phyloP scores from a whole-genome alignment of 2,888 invertebrate species.

The Hydraecia micacea region DNA sequence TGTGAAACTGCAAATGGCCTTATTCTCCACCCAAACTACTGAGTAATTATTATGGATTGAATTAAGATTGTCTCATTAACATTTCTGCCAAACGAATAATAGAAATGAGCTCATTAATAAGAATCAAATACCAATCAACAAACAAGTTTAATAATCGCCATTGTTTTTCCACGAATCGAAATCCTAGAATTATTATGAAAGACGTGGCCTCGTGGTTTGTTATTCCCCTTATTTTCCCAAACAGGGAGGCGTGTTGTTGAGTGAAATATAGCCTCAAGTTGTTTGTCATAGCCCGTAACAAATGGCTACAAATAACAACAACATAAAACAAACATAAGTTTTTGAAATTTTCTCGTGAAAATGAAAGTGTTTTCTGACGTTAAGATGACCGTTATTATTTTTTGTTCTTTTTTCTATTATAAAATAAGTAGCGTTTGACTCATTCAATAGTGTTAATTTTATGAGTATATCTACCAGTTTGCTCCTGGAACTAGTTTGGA shows the following conservation, averaged over 20 bases:
- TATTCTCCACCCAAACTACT: background rate
- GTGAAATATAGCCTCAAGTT: slow-evolving; percentile 70
- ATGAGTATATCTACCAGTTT: slow-evolving; percentile 13
- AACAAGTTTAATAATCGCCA: background rate
- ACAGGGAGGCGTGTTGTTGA: slow-evolving; percentile 64
- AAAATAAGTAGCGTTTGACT: slow-evolving; percentile 10
- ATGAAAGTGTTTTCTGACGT: slow-evolving; percentile 37
- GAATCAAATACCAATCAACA: background rate
- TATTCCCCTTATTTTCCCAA: slow-evolving; percentile 63
- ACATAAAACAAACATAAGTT: slow-evolving; percentile 58
- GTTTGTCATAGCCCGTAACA: slow-evolving; percentile 67
- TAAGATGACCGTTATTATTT: slow-evolving; percentile 25
- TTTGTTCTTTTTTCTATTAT: background rate
- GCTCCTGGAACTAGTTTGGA: slow-evolving; percentile 30
- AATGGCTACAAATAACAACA: slow-evolving; percentile 64
- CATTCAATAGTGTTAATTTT: slow-evolving; percentile 22
- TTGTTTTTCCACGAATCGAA: slow-evolving; percentile 36
- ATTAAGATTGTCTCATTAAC: background rate
- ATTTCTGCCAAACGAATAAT: background rate
- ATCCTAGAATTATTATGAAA: slow-evolving; percentile 25
- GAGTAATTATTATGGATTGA: background rate
- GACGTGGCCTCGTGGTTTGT: slow-evolving; percentile 33
- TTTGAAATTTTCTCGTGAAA: slow-evolving; percentile 25
- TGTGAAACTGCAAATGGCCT: background rate
- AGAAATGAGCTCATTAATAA: background rate